These are phyloP conservation scores for Criorhina ranunculi DNA, from an alignment of 2,888 invertebrate genomes.

Conservation along the genomic window DNA sequence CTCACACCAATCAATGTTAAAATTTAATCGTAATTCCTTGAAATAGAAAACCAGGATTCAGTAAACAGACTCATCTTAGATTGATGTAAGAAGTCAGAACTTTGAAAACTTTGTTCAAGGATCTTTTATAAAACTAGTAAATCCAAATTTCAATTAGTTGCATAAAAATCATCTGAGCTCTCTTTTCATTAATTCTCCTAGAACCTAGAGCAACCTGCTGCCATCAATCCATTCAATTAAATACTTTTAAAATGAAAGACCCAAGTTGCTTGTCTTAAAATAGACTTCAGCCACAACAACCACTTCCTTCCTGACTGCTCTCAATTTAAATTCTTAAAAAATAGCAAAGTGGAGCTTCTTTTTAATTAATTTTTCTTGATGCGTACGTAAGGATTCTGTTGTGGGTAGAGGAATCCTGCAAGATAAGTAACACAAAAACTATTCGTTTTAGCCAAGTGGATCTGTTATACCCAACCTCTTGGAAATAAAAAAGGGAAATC, in stretches of 20 bases:
- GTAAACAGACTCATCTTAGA: no score
- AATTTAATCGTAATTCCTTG: no score
- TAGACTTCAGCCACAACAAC: conserved; percentile 9
- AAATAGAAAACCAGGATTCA: no score
- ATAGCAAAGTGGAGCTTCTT: conserved; percentile 37
- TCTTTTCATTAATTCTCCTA: neutral
- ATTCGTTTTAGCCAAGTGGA: conserved; percentile 29
- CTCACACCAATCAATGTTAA: no score
- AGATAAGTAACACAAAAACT: conserved; percentile 59
- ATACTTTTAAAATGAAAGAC: neutral
- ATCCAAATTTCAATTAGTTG: conserved; percentile 39
- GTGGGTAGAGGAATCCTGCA: conserved; percentile 36
- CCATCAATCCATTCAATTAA: conserved; percentile 51
- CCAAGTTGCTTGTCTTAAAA: conserved; percentile 8
- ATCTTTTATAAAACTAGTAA: conserved; percentile 4
- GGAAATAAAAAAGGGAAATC: conserved; percentile 17
- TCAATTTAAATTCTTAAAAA: conserved; percentile 24
- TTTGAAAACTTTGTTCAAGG: neutral
- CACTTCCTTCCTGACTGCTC: conserved; percentile 10
- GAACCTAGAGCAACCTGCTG: conserved; percentile 4
- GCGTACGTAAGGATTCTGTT: conserved; percentile 37
- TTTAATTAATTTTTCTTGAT: conserved; percentile 63
- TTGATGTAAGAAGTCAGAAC: no score
- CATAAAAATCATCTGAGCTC: conserved; percentile 34
- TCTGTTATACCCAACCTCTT: neutral